Conservation (phyloP, 2,888 invertebrate species). For the Polyommatus iphigenia region DNA sequence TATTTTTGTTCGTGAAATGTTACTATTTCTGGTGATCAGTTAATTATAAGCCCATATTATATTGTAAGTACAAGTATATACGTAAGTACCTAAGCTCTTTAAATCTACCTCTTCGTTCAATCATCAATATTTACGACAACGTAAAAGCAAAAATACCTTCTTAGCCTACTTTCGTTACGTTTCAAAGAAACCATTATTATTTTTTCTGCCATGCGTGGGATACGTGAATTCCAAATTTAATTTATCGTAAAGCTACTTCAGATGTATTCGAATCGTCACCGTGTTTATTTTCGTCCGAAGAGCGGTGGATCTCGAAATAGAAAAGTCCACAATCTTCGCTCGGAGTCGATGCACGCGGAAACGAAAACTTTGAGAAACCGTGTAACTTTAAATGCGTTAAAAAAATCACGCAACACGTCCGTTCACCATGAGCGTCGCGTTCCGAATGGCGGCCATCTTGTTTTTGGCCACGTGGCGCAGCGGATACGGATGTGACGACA, state of each 20-base stretch:
- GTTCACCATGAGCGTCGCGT: slow-evolving; percentile 51
- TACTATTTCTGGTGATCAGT: too few relatives aligned
- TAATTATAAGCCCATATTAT: too few relatives aligned
- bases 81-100: neutral
- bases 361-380: slow-evolving; percentile 43
- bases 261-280: slow-evolving; percentile 56
- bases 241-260: slow-evolving; percentile 46
- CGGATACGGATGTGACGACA: slow-evolving; percentile 82
- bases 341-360: slow-evolving; percentile 59
- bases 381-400: slow-evolving; percentile 41
- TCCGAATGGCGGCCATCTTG: slow-evolving; percentile 67
- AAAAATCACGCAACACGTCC: slow-evolving; percentile 45
- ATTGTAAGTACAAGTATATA: too few relatives aligned
- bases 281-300: slow-evolving; percentile 70
- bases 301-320: slow-evolving; percentile 71
- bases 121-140: neutral
- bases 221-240: slow-evolving; percentile 28
- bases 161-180: neutral
- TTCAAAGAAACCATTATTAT: neutral
- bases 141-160: neutral
- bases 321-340: slow-evolving; percentile 70
- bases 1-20: too few relatives aligned
- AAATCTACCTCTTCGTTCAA: neutral
- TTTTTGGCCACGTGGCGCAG: slow-evolving; percentile 49
- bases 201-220: neutral